phyloP scores from a whole-genome alignment of 2,888 invertebrate genomes.

The Rotaria sp. region DNA sequence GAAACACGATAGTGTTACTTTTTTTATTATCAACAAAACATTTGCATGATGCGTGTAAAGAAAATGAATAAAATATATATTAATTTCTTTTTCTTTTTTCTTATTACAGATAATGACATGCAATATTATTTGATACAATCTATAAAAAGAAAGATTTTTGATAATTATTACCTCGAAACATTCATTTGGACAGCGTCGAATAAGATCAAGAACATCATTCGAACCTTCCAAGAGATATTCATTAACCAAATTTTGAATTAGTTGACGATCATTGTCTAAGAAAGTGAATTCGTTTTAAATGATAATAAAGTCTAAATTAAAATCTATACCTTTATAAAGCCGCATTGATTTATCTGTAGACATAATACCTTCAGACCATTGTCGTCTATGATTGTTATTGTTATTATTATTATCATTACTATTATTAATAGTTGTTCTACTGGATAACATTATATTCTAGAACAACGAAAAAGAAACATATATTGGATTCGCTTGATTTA shows the following conservation, averaged over 20 bases:
- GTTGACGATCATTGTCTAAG: neutral
- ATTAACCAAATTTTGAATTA: neutral
- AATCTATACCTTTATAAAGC: neutral
- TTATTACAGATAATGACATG: no score
- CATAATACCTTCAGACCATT: neutral
- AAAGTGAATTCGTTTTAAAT: neutral
- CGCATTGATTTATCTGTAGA: neutral
- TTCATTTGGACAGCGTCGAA: neutral
- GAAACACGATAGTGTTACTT: no score
- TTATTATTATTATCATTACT: neutral
- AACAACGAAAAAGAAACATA: neutral
- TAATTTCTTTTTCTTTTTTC: no score
- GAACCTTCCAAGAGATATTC: conserved; percentile 6
- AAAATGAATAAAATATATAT: no score
- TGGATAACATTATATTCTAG: neutral
- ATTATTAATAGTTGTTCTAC: neutral
- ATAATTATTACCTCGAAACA: neutral
- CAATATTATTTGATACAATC: no score
- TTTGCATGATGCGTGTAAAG: no score
- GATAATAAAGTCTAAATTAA: neutral
- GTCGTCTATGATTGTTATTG: neutral
- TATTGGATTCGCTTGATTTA: neutral
- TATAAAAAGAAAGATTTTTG: no score
- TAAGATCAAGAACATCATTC: neutral
- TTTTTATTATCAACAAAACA: no score